Evolutionary conservation across 92 coral and sea anemone genomes (phyloP).

Genomic region (Blastomussa wellsi): DNA sequence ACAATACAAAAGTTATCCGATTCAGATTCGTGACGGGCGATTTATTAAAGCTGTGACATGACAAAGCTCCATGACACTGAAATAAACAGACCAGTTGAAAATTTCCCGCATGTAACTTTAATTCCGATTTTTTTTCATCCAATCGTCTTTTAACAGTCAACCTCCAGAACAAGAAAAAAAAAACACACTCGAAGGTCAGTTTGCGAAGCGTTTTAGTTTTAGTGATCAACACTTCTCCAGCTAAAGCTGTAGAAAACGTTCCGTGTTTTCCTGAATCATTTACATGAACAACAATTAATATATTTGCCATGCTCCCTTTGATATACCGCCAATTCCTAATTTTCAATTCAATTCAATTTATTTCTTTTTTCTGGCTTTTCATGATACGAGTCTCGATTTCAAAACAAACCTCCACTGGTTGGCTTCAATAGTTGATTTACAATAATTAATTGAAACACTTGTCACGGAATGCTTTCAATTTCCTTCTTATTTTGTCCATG

Average conservation of each 20-base stretch:
- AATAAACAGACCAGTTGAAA: not conserved
- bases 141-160: slow-evolving; percentile 1
- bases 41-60: not conserved
- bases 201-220: not conserved
- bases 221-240: not conserved
- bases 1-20: not conserved
- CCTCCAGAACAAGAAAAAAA: not conserved
- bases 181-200: not conserved
- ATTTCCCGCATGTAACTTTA: slow-evolving; percentile 23
- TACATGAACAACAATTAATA: not conserved
- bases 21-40: not conserved
- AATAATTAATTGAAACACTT: not conserved
- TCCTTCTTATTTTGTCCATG: not conserved
- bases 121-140: slow-evolving; percentile 7
- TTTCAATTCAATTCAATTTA: slow-evolving; percentile 24
- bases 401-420: slow-evolving; percentile 16
- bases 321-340: slow-evolving; percentile 26
- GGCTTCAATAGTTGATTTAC: not conserved
- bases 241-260: not conserved
- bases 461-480: slow-evolving; percentile 21
- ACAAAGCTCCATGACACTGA: not conserved
- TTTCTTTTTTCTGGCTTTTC: slow-evolving; percentile 7
- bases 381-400: slow-evolving; percentile 2
- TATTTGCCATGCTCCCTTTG: slow-evolving; percentile 1
- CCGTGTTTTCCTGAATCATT: not conserved